These are phyloP conservation scores for Agrotis segetum DNA, from an alignment of 2,888 invertebrate species.

Conservation along the genomic window DNA sequence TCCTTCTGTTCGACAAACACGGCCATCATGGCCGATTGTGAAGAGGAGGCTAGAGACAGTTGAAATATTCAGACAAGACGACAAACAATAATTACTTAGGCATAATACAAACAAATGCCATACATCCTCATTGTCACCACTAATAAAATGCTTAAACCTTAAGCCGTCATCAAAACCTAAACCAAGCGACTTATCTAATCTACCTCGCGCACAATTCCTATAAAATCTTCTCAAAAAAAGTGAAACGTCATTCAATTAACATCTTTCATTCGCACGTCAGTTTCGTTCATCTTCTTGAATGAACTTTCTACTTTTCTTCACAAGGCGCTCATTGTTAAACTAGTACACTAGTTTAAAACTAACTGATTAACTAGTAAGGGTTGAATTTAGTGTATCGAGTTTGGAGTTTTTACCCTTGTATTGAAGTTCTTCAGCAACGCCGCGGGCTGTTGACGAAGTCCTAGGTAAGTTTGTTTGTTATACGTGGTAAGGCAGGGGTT, in stretches of 20 bases:
- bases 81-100: not conserved
- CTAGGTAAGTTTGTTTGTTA: slow-evolving; percentile 61
- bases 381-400: slow-evolving; percentile 58
- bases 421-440: slow-evolving; percentile 57
- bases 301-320: slow-evolving; percentile 43
- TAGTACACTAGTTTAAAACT: slow-evolving; percentile 42
- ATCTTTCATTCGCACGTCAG: slow-evolving; percentile 21
- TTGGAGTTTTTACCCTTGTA: slow-evolving; percentile 56
- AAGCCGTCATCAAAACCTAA: slow-evolving; percentile 20
- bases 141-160: slow-evolving; percentile 4
- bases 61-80: not conserved
- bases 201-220: slow-evolving; percentile 13
- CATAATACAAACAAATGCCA: no score
- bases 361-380: slow-evolving; percentile 53
- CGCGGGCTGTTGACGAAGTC: slow-evolving; percentile 57
- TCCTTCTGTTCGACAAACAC: no score
- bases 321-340: slow-evolving; percentile 7
- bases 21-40: no score
- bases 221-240: slow-evolving; percentile 39
- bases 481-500: no score
- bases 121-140: not conserved
- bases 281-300: slow-evolving; percentile 18
- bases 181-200: slow-evolving; percentile 35
- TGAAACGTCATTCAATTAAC: slow-evolving; percentile 36
- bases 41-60: no score